Evolutionary conservation across 1,140 invertebrate genomes (phyloP), one percentile per base, ranked within the genome.

Genomic region (Asbolus verrucosus): DNA sequence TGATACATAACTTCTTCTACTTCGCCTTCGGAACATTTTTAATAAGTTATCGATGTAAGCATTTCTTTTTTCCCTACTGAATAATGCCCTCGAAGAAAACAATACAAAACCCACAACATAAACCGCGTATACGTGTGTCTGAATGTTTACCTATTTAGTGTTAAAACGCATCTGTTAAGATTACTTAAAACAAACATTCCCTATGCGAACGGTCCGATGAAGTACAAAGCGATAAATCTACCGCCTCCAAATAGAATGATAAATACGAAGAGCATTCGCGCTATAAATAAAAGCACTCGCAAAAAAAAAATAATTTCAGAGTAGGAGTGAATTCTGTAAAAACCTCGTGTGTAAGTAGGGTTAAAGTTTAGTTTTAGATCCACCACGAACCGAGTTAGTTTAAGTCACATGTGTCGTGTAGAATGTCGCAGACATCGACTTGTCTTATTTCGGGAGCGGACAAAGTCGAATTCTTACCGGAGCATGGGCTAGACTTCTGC

Each of bases 301-400:
- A 60, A 69, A 65, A 54, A 61, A 73, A 71, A 65, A 54, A 65
- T 67, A 36, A 33, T 38, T 6, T 6, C 11, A 59, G 66, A 73
- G 74, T 74, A 73, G 74, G 74, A 75, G 74, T 68, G 61, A 33
- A 65, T 69, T 62, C n/a, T 68, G 66, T 67, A 66, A 50, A 27
- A 27, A 46, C 13, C 39, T 2, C 50, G 65, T 39, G 65, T 39
- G 21, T 65, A 54, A 66, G 70, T 62, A 38, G 66, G 67, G 61
- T 63, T 63, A 41, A 63, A 63, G 38, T 71, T 73, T 63, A 74
- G 74, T 76, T 60, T 70, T 69, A 62, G 43, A 72, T 72, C 70
- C 73, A 71, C 71, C 33, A 39, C 70, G 69, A 38, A 43, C 67
- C 50, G 50, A 50, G 38, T 61, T 43, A 24, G 50, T 68, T 60